A percentile compares a stretch with the other conserved stretches of the same genome.
These are phyloP conservation scores for Acrocephalus scirpaceus DNA, from an alignment of 2,797 vertebrate genomes.

Conservation along the genomic window DNA sequence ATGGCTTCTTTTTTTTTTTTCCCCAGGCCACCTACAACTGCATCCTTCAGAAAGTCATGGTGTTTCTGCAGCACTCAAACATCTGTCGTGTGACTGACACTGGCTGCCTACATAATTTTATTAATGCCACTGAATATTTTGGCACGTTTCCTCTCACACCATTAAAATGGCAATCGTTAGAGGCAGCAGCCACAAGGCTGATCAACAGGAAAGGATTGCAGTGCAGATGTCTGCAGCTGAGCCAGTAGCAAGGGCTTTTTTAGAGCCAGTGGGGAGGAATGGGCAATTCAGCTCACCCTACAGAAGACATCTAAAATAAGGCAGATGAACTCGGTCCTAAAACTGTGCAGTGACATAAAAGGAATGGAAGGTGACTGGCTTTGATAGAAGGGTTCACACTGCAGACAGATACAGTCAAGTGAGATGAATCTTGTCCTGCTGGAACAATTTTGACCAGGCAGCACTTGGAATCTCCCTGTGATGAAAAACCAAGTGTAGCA, in stretches of 20 bases:
- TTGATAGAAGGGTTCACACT: neutral
- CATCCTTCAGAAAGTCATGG: neutral
- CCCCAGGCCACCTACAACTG: neutral
- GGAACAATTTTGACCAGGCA: neutral
- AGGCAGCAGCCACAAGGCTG: neutral
- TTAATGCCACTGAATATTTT: conserved; percentile 8
- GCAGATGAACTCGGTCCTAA: neutral
- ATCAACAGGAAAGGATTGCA: neutral
- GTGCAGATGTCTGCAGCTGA: neutral
- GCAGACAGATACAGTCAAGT: neutral
- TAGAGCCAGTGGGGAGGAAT: neutral
- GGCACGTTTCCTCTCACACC: neutral
- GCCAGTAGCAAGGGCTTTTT: neutral
- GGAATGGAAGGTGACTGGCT: neutral
- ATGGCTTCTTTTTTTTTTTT: neutral
- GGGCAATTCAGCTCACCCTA: neutral
- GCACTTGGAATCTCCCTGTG: neutral
- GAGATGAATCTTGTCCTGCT: neutral
- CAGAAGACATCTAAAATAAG: neutral
- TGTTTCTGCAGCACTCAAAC: neutral
- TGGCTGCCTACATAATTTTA: neutral
- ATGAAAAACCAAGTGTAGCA: neutral
- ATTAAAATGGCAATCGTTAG: neutral
- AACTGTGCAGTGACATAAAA: neutral
- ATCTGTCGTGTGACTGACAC: neutral